Conservation (phyloP, 2,888 invertebrate species). For the Macropis europaea region DNA sequence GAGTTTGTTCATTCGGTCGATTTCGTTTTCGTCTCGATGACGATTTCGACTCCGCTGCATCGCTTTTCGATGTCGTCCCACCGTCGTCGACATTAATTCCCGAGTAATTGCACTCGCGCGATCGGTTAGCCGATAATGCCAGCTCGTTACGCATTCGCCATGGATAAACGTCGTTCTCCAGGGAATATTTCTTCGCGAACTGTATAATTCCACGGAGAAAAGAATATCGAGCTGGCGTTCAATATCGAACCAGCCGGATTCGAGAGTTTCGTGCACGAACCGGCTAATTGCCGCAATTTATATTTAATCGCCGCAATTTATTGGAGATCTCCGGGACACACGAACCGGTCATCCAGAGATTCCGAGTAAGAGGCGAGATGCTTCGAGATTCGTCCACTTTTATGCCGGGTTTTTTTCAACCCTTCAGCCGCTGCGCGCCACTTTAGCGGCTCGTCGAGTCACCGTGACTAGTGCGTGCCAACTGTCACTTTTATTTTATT, state of each 20-base stretch:
- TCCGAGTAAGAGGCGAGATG: no score
- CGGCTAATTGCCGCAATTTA: slow-evolving; percentile 31
- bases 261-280: slow-evolving; percentile 15
- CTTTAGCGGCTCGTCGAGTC: no score
- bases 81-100: not conserved
- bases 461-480: no score
- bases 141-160: not conserved
- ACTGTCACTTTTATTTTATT: no score
- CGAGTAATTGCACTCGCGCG: not conserved
- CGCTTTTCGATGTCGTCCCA: not conserved
- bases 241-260: not conserved
- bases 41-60: not conserved
- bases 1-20: slow-evolving; percentile 19
- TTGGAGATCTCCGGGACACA: slow-evolving; percentile 4
- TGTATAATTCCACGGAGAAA: slow-evolving; percentile 8
- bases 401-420: no score
- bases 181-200: no score
- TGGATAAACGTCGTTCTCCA: no score
- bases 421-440: no score
- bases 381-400: no score
- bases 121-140: not conserved
- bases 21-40: slow-evolving; percentile 11
- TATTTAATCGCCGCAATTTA: slow-evolving; percentile 35
- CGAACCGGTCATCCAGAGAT: not conserved
- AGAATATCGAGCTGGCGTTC: slow-evolving; percentile 1